Percentiles rank a stretch among this genome's conserved stretches.
Conservation (phyloP, 2,113 vertebrate genomes). For the Reinhardtius hippoglossoides region DNA sequence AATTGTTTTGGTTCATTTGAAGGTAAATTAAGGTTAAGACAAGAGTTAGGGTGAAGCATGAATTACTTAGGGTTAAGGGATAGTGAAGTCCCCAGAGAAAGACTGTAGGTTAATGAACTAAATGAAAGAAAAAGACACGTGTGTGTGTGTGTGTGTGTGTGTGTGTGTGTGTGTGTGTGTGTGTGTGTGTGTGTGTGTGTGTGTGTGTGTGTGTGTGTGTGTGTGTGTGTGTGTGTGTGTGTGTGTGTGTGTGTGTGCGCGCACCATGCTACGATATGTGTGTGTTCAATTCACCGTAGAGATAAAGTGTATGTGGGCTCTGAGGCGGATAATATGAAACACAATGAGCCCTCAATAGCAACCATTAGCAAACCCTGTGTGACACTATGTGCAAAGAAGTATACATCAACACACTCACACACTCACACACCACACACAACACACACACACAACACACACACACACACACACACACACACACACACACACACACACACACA, state of each 20-base stretch:
- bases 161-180: background rate
- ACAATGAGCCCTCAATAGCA: slow-evolving; percentile 15
- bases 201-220: background rate
- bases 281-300: slow-evolving; percentile 4
- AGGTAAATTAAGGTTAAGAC: background rate
- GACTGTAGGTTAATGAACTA: background rate
- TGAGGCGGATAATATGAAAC: slow-evolving; percentile 26
- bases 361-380: slow-evolving; percentile 4
- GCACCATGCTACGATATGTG: background rate
- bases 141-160: background rate
- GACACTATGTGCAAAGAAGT: background rate
- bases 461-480: slow-evolving; percentile 1
- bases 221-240: background rate
- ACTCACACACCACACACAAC: slow-evolving; percentile 5
- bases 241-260: background rate
- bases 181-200: no score
- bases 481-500: slow-evolving; percentile 3
- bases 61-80: no score
- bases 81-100: background rate
- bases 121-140: background rate
- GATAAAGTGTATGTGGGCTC: slow-evolving; percentile 22
- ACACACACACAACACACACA: slow-evolving; percentile 5
- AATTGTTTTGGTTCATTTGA: no score
- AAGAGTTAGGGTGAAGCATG: no score
- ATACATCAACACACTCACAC: background rate